A percentile compares a stretch with the other conserved stretches of the same genome.
phyloP scores from a whole-genome alignment of 2,888 invertebrate species.

The Eulithis testata region DNA sequence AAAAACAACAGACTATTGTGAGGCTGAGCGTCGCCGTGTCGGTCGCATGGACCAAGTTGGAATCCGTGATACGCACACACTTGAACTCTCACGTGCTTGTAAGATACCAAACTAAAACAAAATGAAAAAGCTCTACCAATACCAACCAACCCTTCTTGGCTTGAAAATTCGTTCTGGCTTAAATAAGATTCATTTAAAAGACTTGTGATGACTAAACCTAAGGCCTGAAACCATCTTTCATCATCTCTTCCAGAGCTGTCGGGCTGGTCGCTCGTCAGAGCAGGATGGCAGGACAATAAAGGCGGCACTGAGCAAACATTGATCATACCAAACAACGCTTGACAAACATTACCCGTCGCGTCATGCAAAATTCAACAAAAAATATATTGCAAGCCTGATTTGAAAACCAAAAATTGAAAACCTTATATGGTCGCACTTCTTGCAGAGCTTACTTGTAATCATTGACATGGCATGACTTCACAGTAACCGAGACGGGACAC shows the following conservation, averaged over 20 bases:
- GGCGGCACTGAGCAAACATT: conserved; percentile 62
- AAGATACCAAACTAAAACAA: conserved; percentile 20
- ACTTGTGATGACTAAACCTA: conserved; percentile 13
- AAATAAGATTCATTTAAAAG: background rate
- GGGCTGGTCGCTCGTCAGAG: conserved; percentile 22
- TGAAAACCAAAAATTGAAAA: conserved; percentile 50
- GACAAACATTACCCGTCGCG: conserved; percentile 61
- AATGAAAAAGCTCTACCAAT: conserved; percentile 15
- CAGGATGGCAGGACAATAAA: conserved; percentile 56
- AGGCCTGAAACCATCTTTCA: conserved; percentile 21
- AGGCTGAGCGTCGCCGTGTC: conserved; percentile 49
- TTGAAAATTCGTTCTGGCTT: conserved; percentile 12
- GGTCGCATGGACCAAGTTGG: conserved; percentile 56
- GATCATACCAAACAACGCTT: conserved; percentile 65
- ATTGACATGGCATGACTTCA: conserved; percentile 32
- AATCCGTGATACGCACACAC: conserved; percentile 45
- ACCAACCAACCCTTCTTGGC: conserved; percentile 13
- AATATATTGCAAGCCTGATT: conserved; percentile 48
- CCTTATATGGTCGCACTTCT: conserved; percentile 51
- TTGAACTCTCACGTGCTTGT: conserved; percentile 44
- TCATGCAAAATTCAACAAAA: conserved; percentile 63
- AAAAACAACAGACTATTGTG: conserved; percentile 72
- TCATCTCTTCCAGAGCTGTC: conserved; percentile 25
- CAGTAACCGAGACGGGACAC: conserved; percentile 26
- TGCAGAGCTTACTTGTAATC: conserved; percentile 46